Conservation (phyloP, 2,888 invertebrate species). For the Drosophila recens region DNA sequence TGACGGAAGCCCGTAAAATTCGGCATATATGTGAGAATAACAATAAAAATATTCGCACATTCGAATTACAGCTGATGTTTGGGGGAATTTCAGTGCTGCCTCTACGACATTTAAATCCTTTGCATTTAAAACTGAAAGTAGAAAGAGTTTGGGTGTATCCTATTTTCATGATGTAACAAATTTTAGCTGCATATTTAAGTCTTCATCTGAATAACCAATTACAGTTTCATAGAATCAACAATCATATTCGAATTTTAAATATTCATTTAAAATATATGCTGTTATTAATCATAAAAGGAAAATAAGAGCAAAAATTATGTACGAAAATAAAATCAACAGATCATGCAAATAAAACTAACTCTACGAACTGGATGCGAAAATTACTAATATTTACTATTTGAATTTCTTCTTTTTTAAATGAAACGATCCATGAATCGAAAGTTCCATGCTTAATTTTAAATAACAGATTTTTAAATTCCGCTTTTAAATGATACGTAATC, state of each 20-base stretch:
- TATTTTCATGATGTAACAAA: not conserved
- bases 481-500: not conserved
- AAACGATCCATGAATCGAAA: not conserved
- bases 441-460: not conserved
- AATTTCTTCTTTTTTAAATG: too few species aligned
- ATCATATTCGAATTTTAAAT: too few species aligned
- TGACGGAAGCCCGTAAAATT: conserved; percentile 36
- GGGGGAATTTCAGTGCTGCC: not conserved
- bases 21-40: conserved; percentile 53
- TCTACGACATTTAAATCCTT: conserved; percentile 1
- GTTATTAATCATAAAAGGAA: too few species aligned
- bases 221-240: not conserved
- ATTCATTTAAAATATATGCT: too few species aligned
- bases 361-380: too few species aligned
- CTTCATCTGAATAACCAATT: not conserved
- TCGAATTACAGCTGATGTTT: conserved; percentile 11
- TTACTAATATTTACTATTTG: too few species aligned
- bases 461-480: not conserved
- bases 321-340: too few species aligned
- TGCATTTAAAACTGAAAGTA: not conserved
- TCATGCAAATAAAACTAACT: too few species aligned
- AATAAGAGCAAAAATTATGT: too few species aligned
- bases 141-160: not conserved
- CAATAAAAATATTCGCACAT: conserved; percentile 67
- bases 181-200: not conserved